phyloP scores from a whole-genome alignment of 2,797 vertebrate genomes.

The Coregonus suidteri region DNA sequence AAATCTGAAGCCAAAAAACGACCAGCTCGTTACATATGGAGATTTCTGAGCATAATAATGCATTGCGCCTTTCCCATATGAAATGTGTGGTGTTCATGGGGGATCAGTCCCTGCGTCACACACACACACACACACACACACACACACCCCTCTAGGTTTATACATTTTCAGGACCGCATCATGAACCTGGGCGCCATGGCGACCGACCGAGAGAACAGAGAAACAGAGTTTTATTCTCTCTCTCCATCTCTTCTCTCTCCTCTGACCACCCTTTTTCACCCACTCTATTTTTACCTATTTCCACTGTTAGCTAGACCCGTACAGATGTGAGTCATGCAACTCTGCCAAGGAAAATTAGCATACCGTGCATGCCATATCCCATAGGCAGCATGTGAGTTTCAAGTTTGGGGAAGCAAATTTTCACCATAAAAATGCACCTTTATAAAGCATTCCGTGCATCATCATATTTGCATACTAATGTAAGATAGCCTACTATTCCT shows the following conservation, averaged over 20 bases:
- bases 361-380: background rate
- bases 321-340: background rate
- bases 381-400: no score
- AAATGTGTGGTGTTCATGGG: background rate
- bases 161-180: background rate
- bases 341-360: background rate
- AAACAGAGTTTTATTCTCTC: background rate
- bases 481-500: no score
- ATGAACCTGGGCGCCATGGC: constrained; percentile 3
- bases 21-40: constrained; percentile 47
- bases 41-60: constrained; percentile 42
- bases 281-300: background rate
- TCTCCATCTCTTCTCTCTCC: background rate
- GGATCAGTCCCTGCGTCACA: background rate
- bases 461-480: no score
- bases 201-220: background rate
- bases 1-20: background rate
- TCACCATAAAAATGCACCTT: no score
- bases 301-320: background rate
- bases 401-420: no score
- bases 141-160: background rate
- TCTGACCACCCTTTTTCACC: background rate
- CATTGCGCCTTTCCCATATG: constrained; percentile 20
- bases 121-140: background rate
- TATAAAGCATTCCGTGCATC: no score